These are phyloP conservation scores for Scomber scombrus DNA, from an alignment of 2,113 vertebrate species.

Conservation along the genomic window DNA sequence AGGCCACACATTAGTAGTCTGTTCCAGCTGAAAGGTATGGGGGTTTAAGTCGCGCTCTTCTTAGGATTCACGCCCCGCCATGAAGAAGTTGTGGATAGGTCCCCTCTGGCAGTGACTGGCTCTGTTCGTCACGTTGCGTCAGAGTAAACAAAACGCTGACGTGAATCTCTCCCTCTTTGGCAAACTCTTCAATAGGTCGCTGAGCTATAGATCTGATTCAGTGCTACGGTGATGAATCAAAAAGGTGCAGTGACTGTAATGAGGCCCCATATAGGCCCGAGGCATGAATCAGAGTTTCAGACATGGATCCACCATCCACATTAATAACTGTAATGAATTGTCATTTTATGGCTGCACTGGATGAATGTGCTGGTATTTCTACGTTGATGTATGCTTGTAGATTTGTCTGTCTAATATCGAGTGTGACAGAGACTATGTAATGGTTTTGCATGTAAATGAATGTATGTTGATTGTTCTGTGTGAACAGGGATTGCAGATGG, in stretches of 20 bases:
- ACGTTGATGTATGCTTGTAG: too few relatives aligned
- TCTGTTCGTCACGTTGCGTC: slow-evolving; percentile 82
- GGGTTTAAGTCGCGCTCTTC: slow-evolving; percentile 50
- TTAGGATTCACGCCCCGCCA: slow-evolving; percentile 33
- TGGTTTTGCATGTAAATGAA: too few relatives aligned
- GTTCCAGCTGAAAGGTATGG: slow-evolving; percentile 26
- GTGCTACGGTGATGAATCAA: not conserved
- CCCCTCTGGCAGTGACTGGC: slow-evolving; percentile 46
- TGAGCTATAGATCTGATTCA: slow-evolving; percentile 64
- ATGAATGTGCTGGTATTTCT: too few relatives aligned
- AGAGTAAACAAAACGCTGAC: slow-evolving; percentile 74
- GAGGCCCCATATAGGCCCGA: not conserved
- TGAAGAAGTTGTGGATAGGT: slow-evolving; percentile 41
- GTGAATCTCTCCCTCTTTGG: slow-evolving; percentile 42
- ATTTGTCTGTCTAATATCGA: too few relatives aligned
- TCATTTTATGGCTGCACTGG: too few relatives aligned
- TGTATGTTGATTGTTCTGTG: too few relatives aligned
- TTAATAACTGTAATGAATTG: too few relatives aligned
- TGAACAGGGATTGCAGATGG: too few relatives aligned
- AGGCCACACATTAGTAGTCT: slow-evolving; percentile 19
- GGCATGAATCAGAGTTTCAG: not conserved
- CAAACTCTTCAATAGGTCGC: slow-evolving; percentile 30
- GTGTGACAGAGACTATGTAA: too few relatives aligned
- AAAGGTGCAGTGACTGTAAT: slow-evolving; percentile 16
- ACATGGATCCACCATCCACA: too few relatives aligned